phyloP scores from a whole-genome alignment of 2,888 invertebrate species.

The Tinea pellionella region DNA sequence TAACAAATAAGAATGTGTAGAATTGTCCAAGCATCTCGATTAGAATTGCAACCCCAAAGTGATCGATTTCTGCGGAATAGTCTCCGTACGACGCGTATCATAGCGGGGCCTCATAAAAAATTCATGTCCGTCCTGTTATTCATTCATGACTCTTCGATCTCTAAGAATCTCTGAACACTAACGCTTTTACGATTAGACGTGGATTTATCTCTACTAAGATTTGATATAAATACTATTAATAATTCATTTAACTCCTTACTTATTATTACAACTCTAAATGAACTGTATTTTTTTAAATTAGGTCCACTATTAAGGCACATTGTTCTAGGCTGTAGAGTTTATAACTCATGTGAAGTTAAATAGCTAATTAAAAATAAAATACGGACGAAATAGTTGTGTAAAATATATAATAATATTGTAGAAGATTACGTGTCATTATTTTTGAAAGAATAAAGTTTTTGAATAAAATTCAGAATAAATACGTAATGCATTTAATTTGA shows the following conservation, averaged over 20 bases:
- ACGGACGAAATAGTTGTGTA: too few species aligned
- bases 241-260: conserved; percentile 14
- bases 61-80: not conserved
- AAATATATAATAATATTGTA: too few species aligned
- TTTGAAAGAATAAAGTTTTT: too few species aligned
- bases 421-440: too few species aligned
- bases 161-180: conserved; percentile 23
- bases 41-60: not conserved
- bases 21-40: not conserved
- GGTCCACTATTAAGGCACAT: too few species aligned
- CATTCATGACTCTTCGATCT: conserved; percentile 48
- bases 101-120: conserved; percentile 47
- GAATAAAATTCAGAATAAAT: too few species aligned
- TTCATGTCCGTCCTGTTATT: conserved; percentile 50
- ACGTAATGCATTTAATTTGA: not conserved
- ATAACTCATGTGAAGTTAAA: too few species aligned
- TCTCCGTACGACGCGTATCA: not conserved
- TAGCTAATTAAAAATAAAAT: too few species aligned
- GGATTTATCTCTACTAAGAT: not conserved
- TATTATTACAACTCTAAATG: too few species aligned
- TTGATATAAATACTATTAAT: not conserved
- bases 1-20: not conserved
- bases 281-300: too few species aligned
- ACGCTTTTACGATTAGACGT: conserved; percentile 16
- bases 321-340: too few species aligned